Percentiles rank a stretch among this genome's conserved stretches.
phyloP scores from a whole-genome alignment of 2,888 invertebrate species.

The Cheilosia pagana region DNA sequence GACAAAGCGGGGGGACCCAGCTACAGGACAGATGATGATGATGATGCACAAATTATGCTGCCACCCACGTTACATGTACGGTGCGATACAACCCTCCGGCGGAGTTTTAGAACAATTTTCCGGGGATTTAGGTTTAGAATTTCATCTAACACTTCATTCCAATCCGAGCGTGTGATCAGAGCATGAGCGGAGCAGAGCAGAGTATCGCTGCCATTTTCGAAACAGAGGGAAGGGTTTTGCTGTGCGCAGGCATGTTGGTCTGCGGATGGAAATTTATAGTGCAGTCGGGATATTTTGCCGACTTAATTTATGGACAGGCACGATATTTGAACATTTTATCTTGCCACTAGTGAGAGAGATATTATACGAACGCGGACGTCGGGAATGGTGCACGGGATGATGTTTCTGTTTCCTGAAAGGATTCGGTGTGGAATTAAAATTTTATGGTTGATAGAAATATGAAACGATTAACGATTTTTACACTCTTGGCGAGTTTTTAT shows the following conservation, averaged over 20 bases:
- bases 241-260: conserved; percentile 3
- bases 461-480: conserved; percentile 71
- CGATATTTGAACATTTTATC: conserved; percentile 69
- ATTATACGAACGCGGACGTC: conserved; percentile 17
- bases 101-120: conserved; percentile 66
- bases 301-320: conserved; percentile 72
- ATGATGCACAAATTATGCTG: conserved; percentile 72
- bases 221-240: conserved; percentile 40
- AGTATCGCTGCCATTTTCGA: conserved; percentile 31
- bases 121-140: conserved; percentile 70
- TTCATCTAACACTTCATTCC: conserved; percentile 72
- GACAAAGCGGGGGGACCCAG: conserved; percentile 9
- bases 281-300: conserved; percentile 41
- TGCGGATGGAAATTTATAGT: conserved; percentile 57
- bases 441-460: conserved; percentile 75
- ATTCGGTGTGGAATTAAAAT: conserved; percentile 72
- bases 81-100: background rate
- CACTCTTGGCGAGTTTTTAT: conserved; percentile 50
- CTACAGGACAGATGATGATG: conserved; percentile 67
- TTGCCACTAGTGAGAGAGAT: conserved; percentile 44
- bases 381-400: background rate
- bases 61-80: conserved; percentile 62
- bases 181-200: conserved; percentile 6
- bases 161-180: conserved; percentile 54
- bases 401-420: conserved; percentile 65